Evolutionary conservation across 1,140 invertebrate genomes (phyloP).

Genomic region (Sesamia nonagrioides): DNA sequence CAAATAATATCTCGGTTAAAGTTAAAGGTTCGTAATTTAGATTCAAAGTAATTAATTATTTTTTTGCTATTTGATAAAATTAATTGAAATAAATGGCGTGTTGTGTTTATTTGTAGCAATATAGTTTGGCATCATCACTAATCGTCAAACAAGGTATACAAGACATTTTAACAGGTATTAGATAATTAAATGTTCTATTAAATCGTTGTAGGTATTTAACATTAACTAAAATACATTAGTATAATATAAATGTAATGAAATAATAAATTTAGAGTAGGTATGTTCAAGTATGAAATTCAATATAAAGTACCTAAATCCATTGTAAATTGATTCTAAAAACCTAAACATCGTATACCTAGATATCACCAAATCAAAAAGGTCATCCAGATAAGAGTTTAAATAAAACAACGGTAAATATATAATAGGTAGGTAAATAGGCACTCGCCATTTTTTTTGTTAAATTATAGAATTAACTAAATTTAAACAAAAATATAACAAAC

Average conservation of each 20-base stretch:
- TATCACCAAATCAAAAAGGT: neutral
- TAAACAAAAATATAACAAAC: too few species aligned
- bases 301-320: too few species aligned
- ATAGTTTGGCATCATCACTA: slow-evolving; percentile 4
- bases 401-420: neutral
- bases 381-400: neutral
- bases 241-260: too few species aligned
- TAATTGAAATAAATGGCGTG: slow-evolving; percentile 46
- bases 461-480: too few species aligned
- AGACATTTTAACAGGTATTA: slow-evolving; percentile 18
- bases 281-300: too few species aligned
- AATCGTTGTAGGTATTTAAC: neutral
- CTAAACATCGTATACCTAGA: neutral
- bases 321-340: neutral
- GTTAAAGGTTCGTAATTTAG: slow-evolving; percentile 56
- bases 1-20: slow-evolving; percentile 39
- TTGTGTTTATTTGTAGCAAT: slow-evolving; percentile 20
- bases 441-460: too few species aligned
- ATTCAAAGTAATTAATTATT: slow-evolving; percentile 64
- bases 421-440: too few species aligned
- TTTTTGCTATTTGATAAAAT: slow-evolving; percentile 48
- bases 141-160: slow-evolving; percentile 13
- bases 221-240: neutral
- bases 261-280: too few species aligned
- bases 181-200: slow-evolving; percentile 5